Evolutionary conservation across 2,113 vertebrate genomes (phyloP).

Genomic region (Halcyon malimbica): DNA sequence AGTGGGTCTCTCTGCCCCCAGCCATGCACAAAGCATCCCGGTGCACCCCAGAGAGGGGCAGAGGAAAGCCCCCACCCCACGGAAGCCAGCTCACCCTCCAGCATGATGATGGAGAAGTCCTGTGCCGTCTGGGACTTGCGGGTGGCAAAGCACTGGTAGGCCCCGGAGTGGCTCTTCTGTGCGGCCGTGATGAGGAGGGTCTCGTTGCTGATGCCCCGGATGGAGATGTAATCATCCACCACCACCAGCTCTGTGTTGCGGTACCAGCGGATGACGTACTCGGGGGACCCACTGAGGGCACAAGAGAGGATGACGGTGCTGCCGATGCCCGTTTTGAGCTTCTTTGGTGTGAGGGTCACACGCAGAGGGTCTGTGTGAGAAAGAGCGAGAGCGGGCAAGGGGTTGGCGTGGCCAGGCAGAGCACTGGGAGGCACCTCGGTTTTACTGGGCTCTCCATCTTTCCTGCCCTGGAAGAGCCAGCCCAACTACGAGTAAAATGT

Average conservation of each 20-base stretch:
- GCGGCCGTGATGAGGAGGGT: slow-evolving; percentile 94
- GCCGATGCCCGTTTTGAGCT: slow-evolving; percentile 97
- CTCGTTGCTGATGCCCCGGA: slow-evolving; percentile 95
- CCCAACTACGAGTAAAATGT: slow-evolving; percentile 19
- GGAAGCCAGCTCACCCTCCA: slow-evolving; percentile 85
- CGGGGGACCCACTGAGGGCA: slow-evolving; percentile 91
- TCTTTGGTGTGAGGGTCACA: slow-evolving; percentile 97
- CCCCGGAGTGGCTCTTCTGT: slow-evolving; percentile 95
- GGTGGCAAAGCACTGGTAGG: slow-evolving; percentile 97
- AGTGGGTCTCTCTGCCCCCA: accelerated
- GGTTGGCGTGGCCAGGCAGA: accelerated
- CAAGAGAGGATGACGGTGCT: slow-evolving; percentile 97
- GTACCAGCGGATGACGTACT: slow-evolving; percentile 93
- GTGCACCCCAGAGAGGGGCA: accelerated
- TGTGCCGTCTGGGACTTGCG: slow-evolving; percentile 93
- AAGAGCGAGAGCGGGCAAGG: neutral
- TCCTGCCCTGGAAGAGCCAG: neutral
- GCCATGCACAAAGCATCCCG: neutral
- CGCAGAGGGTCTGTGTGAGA: slow-evolving; percentile 85
- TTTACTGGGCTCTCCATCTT: accelerated
- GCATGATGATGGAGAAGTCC: slow-evolving; percentile 93
- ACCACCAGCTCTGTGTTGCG: slow-evolving; percentile 92
- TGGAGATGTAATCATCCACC: slow-evolving; percentile 92
- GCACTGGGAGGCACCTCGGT: accelerated
- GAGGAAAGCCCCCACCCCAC: neutral